phyloP scores from a whole-genome alignment of 2,888 invertebrate species.

The Siphlonurus alternatus region DNA sequence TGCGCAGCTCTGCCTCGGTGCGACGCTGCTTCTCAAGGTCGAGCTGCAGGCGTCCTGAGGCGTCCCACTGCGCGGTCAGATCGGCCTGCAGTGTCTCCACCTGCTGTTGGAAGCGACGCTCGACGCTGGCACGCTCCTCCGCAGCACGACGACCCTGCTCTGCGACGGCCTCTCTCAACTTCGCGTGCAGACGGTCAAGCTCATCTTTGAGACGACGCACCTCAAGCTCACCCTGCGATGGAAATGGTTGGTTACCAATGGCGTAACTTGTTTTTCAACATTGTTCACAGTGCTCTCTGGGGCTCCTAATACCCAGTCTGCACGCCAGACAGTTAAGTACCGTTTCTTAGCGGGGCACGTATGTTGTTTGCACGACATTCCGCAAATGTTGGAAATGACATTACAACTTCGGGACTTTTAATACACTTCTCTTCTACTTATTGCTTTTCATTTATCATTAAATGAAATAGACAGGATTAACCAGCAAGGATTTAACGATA shows the following conservation, averaged over 20 bases:
- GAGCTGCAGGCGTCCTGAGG: slow-evolving; percentile 50
- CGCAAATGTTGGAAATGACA: not conserved
- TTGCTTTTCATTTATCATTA: not conserved
- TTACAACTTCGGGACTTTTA: not conserved
- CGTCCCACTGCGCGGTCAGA: slow-evolving; percentile 63
- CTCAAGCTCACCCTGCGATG: slow-evolving; percentile 50
- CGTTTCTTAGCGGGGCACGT: no score
- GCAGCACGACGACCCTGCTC: slow-evolving; percentile 37
- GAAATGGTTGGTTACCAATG: not conserved
- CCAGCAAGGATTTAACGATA: no score
- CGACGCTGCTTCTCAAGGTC: slow-evolving; percentile 65
- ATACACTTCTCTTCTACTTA: not conserved
- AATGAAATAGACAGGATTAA: no score
- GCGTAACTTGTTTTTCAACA: no score
- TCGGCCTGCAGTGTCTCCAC: slow-evolving; percentile 64
- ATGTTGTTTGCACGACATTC: no score
- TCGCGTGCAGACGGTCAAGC: slow-evolving; percentile 54
- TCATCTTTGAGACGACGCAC: slow-evolving; percentile 59
- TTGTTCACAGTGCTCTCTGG: no score
- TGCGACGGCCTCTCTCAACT: slow-evolving; percentile 54
- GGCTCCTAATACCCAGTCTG: no score
- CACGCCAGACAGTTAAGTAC: no score
- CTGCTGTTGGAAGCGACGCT: slow-evolving; percentile 28
- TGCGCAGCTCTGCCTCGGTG: slow-evolving; percentile 53
- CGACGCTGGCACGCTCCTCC: slow-evolving; percentile 14